Base-by-base conservation (phyloP, 1,140 invertebrate species). In the Drosophila pruinosa region DNA sequence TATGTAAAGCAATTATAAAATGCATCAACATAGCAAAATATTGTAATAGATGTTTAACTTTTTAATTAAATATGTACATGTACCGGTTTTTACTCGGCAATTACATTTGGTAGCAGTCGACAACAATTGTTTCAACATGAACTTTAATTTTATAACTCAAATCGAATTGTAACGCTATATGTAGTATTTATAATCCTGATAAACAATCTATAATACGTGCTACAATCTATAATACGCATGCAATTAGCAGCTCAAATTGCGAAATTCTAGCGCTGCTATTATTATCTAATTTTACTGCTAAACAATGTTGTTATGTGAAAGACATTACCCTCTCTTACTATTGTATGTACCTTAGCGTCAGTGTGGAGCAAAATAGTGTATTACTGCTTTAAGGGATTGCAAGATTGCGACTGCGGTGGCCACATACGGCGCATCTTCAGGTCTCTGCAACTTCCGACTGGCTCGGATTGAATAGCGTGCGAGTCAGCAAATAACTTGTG, bases 401-500 rank as follows among this genome's bases (percentile, higher is more conserved):
- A 14, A 41, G 38, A 43, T 43, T 43, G 43, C 15, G 14, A 22
- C 58, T 38, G 21, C 59, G 62, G 80, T 75, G 80, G 82, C 53
- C 71, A 34, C 26, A 43, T 52, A 7, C 36, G 24, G 31, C 31
- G 50, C 28, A 48, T 34, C 50, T 50, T 14, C 41, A 19, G 22
- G 31, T 63, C 39, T 15, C n/a, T n/a, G n/a, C n/a, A 12, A 31
- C 28, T 39, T 12, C 19, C 39, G 14, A 15, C 10, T 19, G 58
- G 22, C 36, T 31, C 15, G 36, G 53, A 41, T 70, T 59, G 45
- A 58, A 64, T 74, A 53, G 67, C 72, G 53, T 58, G 59, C 70
- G 19, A 80, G 73, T 85, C 81, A 85, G 80, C 80, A 86, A 76
- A 85, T 83, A 85, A 53, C 64, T 80, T 43, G 39, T 26, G n/a